phyloP scores from a whole-genome alignment of 1,140 invertebrate species.

The Dendrolimus punctatus region DNA sequence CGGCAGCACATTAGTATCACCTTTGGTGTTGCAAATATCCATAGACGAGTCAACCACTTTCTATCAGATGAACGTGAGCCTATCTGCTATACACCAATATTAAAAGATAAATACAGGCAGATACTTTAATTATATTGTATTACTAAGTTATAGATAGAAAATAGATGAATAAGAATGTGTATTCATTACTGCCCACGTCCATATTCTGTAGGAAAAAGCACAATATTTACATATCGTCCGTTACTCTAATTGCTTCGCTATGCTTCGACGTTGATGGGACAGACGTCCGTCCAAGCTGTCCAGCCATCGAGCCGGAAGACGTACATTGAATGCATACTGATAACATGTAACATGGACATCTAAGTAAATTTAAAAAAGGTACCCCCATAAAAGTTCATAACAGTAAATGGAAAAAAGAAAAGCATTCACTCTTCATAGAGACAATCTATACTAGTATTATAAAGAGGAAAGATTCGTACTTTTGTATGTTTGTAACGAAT shows the following conservation, averaged over 20 bases:
- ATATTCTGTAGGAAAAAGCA: constrained; percentile 11
- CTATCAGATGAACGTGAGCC: no score
- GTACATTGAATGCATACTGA: constrained; percentile 24
- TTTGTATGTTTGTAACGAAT: no score
- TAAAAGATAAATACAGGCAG: no score
- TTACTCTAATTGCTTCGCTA: constrained; percentile 44
- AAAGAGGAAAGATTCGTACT: no score
- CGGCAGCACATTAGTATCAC: no score
- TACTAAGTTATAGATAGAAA: background rate
- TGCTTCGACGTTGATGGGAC: constrained; percentile 33
- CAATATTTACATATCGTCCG: constrained; percentile 16
- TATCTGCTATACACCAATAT: no score
- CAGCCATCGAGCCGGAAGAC: constrained; percentile 13
- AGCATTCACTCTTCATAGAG: no score
- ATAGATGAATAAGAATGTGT: background rate
- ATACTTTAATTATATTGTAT: background rate
- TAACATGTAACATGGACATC: constrained; percentile 10
- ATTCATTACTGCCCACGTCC: background rate
- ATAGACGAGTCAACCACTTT: no score
- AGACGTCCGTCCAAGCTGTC: constrained; percentile 24
- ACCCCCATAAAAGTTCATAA: no score
- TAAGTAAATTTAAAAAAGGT: background rate
- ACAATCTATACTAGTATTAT: no score
- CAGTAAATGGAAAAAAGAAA: no score
- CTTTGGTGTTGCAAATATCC: no score